Evolutionary conservation across 2,888 invertebrate species (phyloP).

Genomic region (Cyaniris semiargus): DNA sequence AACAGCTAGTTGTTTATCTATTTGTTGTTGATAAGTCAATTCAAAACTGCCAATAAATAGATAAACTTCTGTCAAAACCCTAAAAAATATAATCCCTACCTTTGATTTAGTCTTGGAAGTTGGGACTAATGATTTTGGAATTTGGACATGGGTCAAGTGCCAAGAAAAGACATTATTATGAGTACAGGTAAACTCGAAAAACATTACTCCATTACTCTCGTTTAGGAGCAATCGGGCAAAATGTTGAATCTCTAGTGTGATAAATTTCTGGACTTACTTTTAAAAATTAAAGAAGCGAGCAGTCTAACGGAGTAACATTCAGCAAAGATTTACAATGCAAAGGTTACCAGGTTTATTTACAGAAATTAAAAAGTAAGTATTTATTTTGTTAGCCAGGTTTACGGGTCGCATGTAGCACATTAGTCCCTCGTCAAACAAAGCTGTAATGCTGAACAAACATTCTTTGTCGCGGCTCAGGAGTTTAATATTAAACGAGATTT

Average conservation of each 20-base stretch:
- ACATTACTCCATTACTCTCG: background rate
- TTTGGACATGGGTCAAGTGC: too few relatives aligned
- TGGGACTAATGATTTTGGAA: too few relatives aligned
- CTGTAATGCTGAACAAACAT: background rate
- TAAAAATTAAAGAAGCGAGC: background rate
- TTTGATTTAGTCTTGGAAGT: too few relatives aligned
- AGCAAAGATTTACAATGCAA: background rate
- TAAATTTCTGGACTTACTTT: background rate
- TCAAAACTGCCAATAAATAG: too few relatives aligned
- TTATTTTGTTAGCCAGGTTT: background rate
- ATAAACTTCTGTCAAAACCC: too few relatives aligned
- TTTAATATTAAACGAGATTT: slow-evolving; percentile 7
- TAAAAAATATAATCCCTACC: too few relatives aligned
- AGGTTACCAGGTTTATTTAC: background rate
- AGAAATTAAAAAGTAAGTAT: background rate
- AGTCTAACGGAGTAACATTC: background rate
- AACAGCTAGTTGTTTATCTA: too few relatives aligned
- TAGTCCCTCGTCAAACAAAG: slow-evolving; percentile 27
- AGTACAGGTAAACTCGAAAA: too few relatives aligned
- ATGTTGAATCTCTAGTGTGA: background rate
- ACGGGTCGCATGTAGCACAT: background rate
- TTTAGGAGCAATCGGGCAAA: background rate
- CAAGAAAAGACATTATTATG: too few relatives aligned
- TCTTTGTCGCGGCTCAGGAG: slow-evolving; percentile 14
- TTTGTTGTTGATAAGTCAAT: too few relatives aligned